phyloP scores from a whole-genome alignment of 2,888 invertebrate genomes.

The Oscheius myriophilus region DNA sequence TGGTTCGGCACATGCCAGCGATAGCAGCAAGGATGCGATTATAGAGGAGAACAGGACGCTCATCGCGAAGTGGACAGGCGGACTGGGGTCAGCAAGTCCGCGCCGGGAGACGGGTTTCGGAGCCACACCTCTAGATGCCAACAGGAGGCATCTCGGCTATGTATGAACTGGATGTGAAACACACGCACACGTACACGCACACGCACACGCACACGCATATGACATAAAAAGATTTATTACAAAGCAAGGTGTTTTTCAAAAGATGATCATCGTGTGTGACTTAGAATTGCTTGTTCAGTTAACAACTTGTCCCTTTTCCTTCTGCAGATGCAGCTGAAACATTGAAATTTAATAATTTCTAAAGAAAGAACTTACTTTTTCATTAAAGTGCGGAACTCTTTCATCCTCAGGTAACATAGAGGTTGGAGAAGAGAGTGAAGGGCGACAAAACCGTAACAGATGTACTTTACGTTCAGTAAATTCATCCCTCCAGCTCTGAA shows the following conservation, averaged over 20 bases:
- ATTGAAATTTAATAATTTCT: not conserved
- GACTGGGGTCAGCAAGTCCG: constrained; percentile 10
- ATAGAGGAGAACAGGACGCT: not conserved
- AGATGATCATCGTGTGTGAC: constrained; percentile 12
- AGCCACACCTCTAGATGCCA: not conserved
- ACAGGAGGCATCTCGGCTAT: no score
- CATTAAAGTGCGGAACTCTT: constrained; percentile 54
- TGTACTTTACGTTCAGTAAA: constrained; percentile 40
- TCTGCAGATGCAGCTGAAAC: constrained; percentile 20
- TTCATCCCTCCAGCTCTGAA: constrained; percentile 9
- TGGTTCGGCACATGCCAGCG: constrained; percentile 33
- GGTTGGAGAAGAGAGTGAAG: constrained; percentile 61
- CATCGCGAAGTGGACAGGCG: not conserved
- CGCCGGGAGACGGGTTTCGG: constrained; percentile 19
- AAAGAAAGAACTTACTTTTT: constrained; percentile 35
- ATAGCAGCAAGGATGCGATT: constrained; percentile 16
- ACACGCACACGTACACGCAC: no score
- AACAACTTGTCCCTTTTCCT: not conserved
- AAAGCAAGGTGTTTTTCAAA: no score
- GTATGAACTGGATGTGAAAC: no score
- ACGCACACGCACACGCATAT: no score
- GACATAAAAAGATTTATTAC: constrained; percentile 13
- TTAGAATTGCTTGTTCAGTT: constrained; percentile 24
- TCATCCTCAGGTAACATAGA: constrained; percentile 60
- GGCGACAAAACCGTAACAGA: constrained; percentile 49